Percentiles rank a stretch among this genome's conserved stretches.
Evolutionary conservation across 2,888 invertebrate species (phyloP).

Genomic region (Perizoma flavofasciatum): DNA sequence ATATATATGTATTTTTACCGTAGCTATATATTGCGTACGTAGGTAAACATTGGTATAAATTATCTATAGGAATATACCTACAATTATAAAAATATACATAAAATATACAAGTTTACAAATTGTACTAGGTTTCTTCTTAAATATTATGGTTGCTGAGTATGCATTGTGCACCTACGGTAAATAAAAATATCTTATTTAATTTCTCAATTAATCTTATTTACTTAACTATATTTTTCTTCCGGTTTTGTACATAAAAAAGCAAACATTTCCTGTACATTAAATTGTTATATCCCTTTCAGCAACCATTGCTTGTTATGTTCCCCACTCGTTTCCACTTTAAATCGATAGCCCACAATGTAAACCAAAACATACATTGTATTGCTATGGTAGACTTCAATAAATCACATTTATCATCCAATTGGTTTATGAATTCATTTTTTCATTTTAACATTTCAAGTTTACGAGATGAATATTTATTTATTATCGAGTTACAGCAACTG

Average conservation of each 20-base stretch:
- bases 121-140: too few species aligned
- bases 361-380: conserved; percentile 20
- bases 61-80: too few species aligned
- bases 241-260: conserved; percentile 5
- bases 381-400: conserved; percentile 5
- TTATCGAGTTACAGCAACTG: background rate
- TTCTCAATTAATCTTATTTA: background rate
- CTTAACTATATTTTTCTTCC: conserved; percentile 7
- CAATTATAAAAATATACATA: too few species aligned
- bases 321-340: background rate
- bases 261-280: background rate
- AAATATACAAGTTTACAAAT: too few species aligned
- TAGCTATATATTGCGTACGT: too few species aligned
- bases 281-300: conserved; percentile 10
- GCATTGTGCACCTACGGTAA: too few species aligned
- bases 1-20: too few species aligned
- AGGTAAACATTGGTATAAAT: too few species aligned
- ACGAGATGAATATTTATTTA: conserved; percentile 14
- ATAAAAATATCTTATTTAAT: too few species aligned
- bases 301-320: conserved; percentile 15
- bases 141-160: too few species aligned
- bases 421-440: conserved; percentile 19
- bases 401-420: conserved; percentile 15
- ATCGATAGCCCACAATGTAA: conserved; percentile 11
- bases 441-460: conserved; percentile 9